phyloP scores from a whole-genome alignment of 2,888 invertebrate genomes.

The Neoascia interrupta region DNA sequence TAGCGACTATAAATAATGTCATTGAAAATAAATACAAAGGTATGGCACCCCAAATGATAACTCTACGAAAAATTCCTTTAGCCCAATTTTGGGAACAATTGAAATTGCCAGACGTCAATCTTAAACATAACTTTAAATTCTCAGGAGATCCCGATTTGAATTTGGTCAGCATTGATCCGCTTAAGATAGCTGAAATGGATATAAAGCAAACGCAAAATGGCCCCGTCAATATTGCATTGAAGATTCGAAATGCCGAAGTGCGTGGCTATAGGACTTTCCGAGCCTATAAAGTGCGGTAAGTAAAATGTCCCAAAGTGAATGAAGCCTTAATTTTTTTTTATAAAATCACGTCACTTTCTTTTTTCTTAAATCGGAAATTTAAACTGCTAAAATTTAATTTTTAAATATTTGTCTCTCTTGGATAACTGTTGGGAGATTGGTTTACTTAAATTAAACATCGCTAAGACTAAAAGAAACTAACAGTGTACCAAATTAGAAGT shows the following conservation, averaged over 20 bases:
- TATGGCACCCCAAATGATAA: not conserved
- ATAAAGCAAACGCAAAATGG: constrained; percentile 75
- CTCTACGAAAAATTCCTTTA: too few species aligned
- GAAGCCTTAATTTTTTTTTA: too few species aligned
- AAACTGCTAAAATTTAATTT: too few species aligned
- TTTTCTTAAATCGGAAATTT: too few species aligned
- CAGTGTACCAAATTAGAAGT: too few species aligned
- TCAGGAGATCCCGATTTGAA: constrained; percentile 73
- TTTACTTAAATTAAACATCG: too few species aligned
- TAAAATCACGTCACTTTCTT: too few species aligned
- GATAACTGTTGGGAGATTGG: too few species aligned
- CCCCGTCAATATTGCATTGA: constrained; percentile 76
- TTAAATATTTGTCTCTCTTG: too few species aligned
- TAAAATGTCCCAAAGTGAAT: constrained; percentile 13
- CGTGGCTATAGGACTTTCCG: constrained; percentile 71
- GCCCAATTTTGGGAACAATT: not conserved
- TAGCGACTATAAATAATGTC: constrained; percentile 60
- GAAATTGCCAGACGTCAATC: not conserved
- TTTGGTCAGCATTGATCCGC: constrained; percentile 74
- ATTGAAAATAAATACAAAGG: constrained; percentile 52
- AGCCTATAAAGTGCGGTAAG: constrained; percentile 73
- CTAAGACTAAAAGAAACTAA: too few species aligned
- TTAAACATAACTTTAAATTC: not conserved
- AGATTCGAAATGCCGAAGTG: constrained; percentile 74
- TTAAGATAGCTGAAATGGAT: constrained; percentile 72